These are phyloP conservation scores for Odocoileus virginianus DNA, from an alignment of 2,113 vertebrate species.

Conservation along the genomic window DNA sequence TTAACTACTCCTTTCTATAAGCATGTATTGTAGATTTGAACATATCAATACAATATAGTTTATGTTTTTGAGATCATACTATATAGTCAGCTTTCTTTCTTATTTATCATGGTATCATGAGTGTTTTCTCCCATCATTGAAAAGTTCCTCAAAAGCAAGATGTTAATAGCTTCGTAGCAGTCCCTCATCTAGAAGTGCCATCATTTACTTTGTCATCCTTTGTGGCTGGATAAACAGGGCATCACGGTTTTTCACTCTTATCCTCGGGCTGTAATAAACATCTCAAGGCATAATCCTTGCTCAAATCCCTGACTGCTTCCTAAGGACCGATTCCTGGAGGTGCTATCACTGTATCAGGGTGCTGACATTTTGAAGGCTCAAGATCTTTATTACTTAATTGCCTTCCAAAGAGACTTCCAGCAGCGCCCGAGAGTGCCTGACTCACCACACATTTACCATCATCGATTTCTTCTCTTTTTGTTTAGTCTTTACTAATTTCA, in stretches of 20 bases:
- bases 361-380: neutral
- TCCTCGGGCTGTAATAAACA: neutral
- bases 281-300: neutral
- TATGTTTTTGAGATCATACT: neutral
- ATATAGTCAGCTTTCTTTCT: neutral
- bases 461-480: neutral
- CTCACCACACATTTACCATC: neutral
- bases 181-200: neutral
- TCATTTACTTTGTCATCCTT: neutral
- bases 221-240: neutral
- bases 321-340: neutral
- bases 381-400: neutral
- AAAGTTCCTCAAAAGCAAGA: neutral
- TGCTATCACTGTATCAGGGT: neutral
- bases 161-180: neutral
- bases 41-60: neutral
- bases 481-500: neutral
- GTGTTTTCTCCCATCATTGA: neutral
- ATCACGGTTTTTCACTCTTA: neutral
- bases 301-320: neutral
- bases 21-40: neutral
- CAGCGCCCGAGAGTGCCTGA: rapidly evolving
- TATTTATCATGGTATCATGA: neutral
- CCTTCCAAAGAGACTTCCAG: neutral
- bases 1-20: neutral